Percentiles rank a stretch among this genome's conserved stretches.
phyloP scores from a whole-genome alignment of 64 coral and sea anemone genomes.

The Cladopsammia gracilis region DNA sequence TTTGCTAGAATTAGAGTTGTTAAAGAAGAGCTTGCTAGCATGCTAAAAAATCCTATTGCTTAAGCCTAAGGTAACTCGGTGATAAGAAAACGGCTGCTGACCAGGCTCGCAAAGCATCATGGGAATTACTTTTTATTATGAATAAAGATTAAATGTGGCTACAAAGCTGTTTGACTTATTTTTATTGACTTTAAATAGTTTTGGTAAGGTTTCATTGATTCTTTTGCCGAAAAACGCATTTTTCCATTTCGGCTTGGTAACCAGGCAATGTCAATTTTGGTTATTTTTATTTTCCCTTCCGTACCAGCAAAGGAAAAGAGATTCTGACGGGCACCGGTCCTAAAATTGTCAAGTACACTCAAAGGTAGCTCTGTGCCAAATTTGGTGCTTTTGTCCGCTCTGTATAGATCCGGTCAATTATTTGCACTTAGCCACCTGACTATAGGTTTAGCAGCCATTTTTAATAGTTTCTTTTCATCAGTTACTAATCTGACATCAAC shows the following conservation, averaged over 20 bases:
- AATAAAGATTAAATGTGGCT: not conserved
- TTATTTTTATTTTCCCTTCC: not conserved
- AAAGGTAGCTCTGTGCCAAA: not conserved
- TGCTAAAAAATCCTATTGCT: not conserved
- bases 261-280: not conserved
- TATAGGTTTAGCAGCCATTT: too few relatives aligned
- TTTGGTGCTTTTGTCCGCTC: not conserved
- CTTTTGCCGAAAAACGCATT: not conserved
- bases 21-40: not conserved
- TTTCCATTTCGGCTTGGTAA: not conserved
- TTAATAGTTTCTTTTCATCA: too few relatives aligned
- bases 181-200: not conserved
- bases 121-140: not conserved
- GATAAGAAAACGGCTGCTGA: not conserved
- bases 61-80: not conserved
- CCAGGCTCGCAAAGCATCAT: not conserved
- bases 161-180: not conserved
- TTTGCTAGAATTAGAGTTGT: not conserved
- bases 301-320: not conserved
- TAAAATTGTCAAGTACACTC: not conserved
- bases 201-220: not conserved
- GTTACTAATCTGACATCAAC: too few relatives aligned
- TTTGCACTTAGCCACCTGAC: not conserved
- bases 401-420: constrained; percentile 1
- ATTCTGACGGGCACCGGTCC: not conserved